Conservation (phyloP, 92 coral and sea anemone genomes). For the Pocillopora grandis region DNA sequence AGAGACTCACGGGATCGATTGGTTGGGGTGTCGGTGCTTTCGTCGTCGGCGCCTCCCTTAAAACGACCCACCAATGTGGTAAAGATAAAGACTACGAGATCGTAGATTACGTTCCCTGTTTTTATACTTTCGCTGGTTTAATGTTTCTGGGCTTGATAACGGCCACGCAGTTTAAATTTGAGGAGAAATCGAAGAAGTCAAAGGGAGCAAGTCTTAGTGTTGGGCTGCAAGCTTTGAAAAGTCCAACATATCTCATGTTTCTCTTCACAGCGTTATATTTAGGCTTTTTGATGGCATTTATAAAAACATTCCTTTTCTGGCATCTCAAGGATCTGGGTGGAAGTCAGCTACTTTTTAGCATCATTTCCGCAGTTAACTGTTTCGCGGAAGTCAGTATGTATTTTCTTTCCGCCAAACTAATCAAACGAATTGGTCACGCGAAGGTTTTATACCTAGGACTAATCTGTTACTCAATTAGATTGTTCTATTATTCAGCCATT, state of each 20-base stretch:
- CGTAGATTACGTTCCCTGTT: constrained; percentile 96
- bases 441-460: constrained; percentile 91
- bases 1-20: constrained; percentile 97
- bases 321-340: constrained; percentile 98
- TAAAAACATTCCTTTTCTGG: constrained; percentile 97
- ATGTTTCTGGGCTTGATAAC: constrained; percentile 85
- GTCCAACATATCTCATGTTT: constrained; percentile 90
- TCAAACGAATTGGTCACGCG: constrained; percentile 97
- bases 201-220: constrained; percentile 83
- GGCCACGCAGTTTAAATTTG: constrained; percentile 89
- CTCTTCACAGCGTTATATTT: constrained; percentile 95
- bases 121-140: constrained; percentile 90
- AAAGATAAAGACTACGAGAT: constrained; percentile 86
- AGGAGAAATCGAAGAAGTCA: constrained; percentile 71
- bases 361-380: constrained; percentile 97
- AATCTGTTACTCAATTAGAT: constrained; percentile 85
- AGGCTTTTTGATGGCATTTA: constrained; percentile 98
- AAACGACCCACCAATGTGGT: constrained; percentile 90
- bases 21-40: constrained; percentile 99
- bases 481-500: constrained; percentile 90
- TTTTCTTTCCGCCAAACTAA: constrained; percentile 92
- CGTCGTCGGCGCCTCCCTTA: constrained; percentile 95
- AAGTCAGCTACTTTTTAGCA: constrained; percentile 90
- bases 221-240: constrained; percentile 94
- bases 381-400: constrained; percentile 99